Conservation (phyloP, 2,797 vertebrate species). For the Lithobates sylvaticus region DNA sequence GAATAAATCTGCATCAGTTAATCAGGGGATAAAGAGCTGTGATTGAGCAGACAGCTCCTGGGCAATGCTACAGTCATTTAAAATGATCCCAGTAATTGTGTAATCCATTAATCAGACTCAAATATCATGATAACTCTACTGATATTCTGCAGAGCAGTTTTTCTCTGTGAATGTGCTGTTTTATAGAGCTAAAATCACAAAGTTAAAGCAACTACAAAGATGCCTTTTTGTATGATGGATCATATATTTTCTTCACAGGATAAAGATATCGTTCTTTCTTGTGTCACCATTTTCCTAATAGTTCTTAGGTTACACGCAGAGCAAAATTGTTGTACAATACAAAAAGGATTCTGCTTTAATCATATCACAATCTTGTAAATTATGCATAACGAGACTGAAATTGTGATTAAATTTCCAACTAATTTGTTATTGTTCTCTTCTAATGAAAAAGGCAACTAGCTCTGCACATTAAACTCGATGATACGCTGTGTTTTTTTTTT, state of each 20-base stretch:
- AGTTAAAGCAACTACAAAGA: not conserved
- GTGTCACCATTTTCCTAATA: not conserved
- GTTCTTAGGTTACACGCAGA: not conserved
- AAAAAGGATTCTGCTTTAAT: not conserved
- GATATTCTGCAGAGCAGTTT: slow-evolving; percentile 34
- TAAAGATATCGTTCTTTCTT: not conserved
- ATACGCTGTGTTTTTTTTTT: no score
- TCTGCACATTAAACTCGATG: not conserved
- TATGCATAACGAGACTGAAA: not conserved
- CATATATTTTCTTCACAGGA: not conserved
- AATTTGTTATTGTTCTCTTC: not conserved
- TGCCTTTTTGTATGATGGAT: slow-evolving; percentile 4
- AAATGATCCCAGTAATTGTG: slow-evolving; percentile 73
- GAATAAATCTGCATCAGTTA: slow-evolving; percentile 72
- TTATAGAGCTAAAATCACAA: not conserved
- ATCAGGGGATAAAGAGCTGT: slow-evolving; percentile 75
- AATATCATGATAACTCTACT: slow-evolving; percentile 53
- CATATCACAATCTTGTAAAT: not conserved
- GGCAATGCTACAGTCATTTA: slow-evolving; percentile 70
- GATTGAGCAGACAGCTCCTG: slow-evolving; percentile 71
- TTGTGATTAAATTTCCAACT: not conserved
- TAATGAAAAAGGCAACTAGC: not conserved
- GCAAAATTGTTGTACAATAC: not conserved
- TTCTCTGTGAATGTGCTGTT: not conserved
- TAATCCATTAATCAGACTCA: slow-evolving; percentile 73